Evolutionary conservation across 2,888 invertebrate species (phyloP).

Genomic region (Protonemura montana): DNA sequence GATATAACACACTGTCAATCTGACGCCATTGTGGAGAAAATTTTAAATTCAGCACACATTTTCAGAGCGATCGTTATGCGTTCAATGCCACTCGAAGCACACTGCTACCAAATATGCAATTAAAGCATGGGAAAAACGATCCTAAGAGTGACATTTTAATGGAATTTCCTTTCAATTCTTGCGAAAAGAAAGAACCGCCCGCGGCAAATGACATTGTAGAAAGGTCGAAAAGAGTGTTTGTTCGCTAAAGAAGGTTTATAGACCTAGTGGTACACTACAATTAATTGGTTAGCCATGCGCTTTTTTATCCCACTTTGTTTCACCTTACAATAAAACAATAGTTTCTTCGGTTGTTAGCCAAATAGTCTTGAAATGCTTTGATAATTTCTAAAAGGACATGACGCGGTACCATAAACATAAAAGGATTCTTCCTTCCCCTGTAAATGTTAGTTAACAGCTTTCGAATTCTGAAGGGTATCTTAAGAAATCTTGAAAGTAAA

Average conservation of each 20-base stretch:
- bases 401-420: not conserved
- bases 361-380: not conserved
- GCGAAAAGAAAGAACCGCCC: not conserved
- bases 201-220: not conserved
- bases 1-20: not conserved
- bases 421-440: not conserved
- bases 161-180: not conserved
- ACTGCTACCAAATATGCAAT: not conserved
- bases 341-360: not conserved
- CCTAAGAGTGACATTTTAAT: not conserved
- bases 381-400: not conserved
- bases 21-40: too few species aligned
- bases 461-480: not conserved
- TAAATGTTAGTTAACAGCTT: slow-evolving; percentile 12
- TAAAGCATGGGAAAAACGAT: not conserved
- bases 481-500: not conserved
- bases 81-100: too few species aligned
- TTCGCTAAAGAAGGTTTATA: not conserved
- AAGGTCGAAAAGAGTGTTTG: not conserved
- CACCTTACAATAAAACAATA: not conserved
- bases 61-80: too few species aligned
- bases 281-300: not conserved
- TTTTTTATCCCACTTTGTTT: not conserved
- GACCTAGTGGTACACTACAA: not conserved
- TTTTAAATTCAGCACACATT: too few species aligned